Evolutionary conservation across 2,797 vertebrate species (phyloP), one percentile per base, ranked within the genome.

Genomic region (Lepus oiostolus): DNA sequence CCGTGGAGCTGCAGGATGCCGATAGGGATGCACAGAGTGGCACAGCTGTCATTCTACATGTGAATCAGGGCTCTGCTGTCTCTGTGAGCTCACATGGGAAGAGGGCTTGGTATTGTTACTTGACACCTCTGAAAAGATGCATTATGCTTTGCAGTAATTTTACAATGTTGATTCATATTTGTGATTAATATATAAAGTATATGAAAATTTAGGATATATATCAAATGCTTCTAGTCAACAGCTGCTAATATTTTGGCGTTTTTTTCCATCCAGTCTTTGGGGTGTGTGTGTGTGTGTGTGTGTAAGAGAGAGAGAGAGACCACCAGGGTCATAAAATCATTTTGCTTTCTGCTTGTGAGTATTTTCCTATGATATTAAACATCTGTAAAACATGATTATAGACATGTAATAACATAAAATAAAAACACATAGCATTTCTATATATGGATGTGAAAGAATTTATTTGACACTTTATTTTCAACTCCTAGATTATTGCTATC

Each of bases 21-120:
- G 32, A 0, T 13, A 38, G 30, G 54, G 47, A 21, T 85, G 8
- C 42, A 9, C 58, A 26, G 87, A 91, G 84, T 71, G 47, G 63
- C 90, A 77, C 89, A 81, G 68, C 26, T 24, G 11, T 93, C 67
- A 52, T 91, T 89, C 58, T 67, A 79, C 13, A 12, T n/a, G 3
- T 91, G 88, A 89, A 71, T 90, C 96, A 94, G 35, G 80, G 14
- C 14, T 16, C 60, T 5, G 16, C 67, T 70, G 26, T 38, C 28
- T 70, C 24, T 28, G 9, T 71, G 74, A 77, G 19, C 26, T 71
- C 52, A 21, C 85, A n/a, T 13, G 82, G 65, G 4, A 52, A 70
- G 35, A 71, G 42, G 42, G 63, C 87, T 77, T 72, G 63, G 77
- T 52, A 68, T 47, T 74, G 65, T 54, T 8, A 14, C 42, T 68